phyloP scores from a whole-genome alignment of 1,140 invertebrate genomes.

The Antheraea pernyi region DNA sequence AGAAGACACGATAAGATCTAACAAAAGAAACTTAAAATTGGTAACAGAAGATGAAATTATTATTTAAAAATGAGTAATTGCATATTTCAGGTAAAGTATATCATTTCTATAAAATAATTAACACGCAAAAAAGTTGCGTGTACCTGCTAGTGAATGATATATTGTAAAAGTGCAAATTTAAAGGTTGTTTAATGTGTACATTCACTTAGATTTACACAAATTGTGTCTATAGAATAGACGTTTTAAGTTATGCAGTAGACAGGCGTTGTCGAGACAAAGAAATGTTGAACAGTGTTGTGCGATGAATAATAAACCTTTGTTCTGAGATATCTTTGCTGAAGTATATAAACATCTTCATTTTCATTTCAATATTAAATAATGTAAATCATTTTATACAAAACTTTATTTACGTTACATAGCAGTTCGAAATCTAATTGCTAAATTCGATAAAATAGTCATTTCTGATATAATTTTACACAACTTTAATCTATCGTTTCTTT shows the following conservation, averaged over 20 bases:
- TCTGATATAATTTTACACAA: no score
- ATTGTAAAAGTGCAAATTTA: not conserved
- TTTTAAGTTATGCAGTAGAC: not conserved
- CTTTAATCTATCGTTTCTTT: no score
- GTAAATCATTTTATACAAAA: not conserved
- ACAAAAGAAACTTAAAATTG: no score
- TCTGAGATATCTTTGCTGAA: not conserved
- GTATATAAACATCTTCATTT: not conserved
- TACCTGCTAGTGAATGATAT: no score
- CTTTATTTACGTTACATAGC: not conserved
- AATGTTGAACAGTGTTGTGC: not conserved
- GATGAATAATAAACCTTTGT: slow-evolving; percentile 1
- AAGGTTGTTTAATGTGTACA: not conserved
- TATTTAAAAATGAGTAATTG: no score
- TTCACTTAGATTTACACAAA: not conserved
- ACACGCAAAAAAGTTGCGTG: no score
- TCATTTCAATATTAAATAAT: slow-evolving; percentile 4
- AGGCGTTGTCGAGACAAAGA: not conserved
- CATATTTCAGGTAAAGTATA: no score
- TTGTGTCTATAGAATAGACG: not conserved
- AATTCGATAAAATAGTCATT: no score
- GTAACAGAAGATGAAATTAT: no score
- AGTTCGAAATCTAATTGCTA: no score
- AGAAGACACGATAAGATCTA: no score
- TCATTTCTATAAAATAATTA: no score